A percentile compares a stretch with the other conserved stretches of the same genome.
These are phyloP conservation scores for Sapayoa aenigma DNA, from an alignment of 2,113 vertebrate genomes.

Conservation along the genomic window DNA sequence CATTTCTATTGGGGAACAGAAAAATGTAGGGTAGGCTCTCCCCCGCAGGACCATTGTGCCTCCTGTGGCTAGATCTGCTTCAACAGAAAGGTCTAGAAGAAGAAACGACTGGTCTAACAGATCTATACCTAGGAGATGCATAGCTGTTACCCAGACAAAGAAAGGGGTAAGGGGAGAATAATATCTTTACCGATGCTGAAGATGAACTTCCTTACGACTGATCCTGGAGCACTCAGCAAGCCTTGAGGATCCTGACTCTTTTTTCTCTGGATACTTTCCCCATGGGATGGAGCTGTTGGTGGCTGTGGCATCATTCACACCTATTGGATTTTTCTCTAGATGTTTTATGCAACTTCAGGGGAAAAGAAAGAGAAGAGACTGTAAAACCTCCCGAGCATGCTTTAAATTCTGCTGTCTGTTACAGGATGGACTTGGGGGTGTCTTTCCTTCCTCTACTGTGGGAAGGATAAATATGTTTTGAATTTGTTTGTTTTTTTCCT, in stretches of 20 bases:
- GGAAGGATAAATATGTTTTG: not conserved
- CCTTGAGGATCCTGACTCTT: not conserved
- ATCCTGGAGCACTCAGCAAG: not conserved
- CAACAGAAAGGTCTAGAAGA: not conserved
- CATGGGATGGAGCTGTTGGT: not conserved
- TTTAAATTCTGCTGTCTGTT: not conserved
- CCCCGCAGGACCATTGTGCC: not conserved
- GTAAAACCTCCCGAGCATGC: not conserved
- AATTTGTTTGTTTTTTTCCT: not conserved
- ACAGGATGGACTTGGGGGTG: not conserved
- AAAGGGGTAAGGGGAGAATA: not conserved
- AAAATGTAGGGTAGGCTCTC: not conserved
- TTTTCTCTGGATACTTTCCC: not conserved
- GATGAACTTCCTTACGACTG: not conserved
- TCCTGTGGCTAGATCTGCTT: not conserved
- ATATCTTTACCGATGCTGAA: not conserved
- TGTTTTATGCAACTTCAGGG: not conserved
- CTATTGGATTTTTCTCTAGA: not conserved
- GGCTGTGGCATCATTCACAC: fast-evolving
- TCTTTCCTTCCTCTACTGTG: not conserved
- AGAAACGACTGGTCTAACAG: not conserved
- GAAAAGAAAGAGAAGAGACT: not conserved
- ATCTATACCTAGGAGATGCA: not conserved
- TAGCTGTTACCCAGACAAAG: not conserved
- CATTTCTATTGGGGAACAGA: not conserved